Conservation (phyloP, 1,140 invertebrate genomes). For the Neomicropteryx cornuta region DNA sequence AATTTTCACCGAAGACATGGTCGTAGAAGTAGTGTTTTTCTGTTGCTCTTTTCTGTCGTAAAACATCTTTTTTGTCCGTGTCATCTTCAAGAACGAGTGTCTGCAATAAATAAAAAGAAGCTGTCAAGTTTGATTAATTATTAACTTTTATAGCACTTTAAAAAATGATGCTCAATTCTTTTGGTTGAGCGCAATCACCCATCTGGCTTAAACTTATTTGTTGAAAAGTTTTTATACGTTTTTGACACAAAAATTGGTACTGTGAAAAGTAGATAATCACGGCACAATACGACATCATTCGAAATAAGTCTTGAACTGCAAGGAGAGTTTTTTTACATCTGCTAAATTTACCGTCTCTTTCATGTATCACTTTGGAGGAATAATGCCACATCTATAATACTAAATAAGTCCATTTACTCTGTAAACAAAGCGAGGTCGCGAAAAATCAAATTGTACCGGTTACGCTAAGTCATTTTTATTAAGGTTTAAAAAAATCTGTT, state of each 20-base stretch:
- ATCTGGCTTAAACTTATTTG: background rate
- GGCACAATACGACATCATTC: background rate
- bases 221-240: background rate
- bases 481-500: too few species aligned
- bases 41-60: constrained; percentile 28
- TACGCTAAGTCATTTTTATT: too few species aligned
- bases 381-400: too few species aligned
- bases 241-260: background rate
- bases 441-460: too few species aligned
- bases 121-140: background rate
- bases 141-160: constrained; percentile 2
- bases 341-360: too few species aligned
- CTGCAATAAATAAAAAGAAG: constrained; percentile 14
- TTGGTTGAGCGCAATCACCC: background rate
- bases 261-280: background rate
- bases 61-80: constrained; percentile 29
- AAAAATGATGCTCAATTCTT: constrained; percentile 1
- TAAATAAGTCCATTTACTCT: too few species aligned
- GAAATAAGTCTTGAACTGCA: too few species aligned
- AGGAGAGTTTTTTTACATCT: too few species aligned
- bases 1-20: constrained; percentile 68
- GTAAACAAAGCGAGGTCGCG: too few species aligned
- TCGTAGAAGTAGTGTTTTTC: constrained; percentile 80
- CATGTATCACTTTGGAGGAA: too few species aligned
- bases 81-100: constrained; percentile 37